These are phyloP conservation scores for Neoaliturus tenellus DNA, from an alignment of 2,888 invertebrate species.

Conservation along the genomic window DNA sequence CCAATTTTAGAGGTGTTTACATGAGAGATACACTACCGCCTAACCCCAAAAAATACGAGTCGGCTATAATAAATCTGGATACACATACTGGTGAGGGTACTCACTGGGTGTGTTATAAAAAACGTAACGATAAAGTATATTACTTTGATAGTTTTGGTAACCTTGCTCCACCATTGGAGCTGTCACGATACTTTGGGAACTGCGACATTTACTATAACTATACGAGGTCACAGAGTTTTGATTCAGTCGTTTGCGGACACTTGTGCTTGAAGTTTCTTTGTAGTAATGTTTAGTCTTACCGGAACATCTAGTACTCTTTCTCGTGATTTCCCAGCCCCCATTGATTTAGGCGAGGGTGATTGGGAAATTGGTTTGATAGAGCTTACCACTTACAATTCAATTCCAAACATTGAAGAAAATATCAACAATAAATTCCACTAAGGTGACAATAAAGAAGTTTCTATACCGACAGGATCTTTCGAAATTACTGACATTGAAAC, in stretches of 20 bases:
- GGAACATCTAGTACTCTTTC: slow-evolving; percentile 53
- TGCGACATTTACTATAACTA: slow-evolving; percentile 54
- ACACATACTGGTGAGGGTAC: slow-evolving; percentile 65
- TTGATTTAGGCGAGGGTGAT: background rate
- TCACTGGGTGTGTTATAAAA: slow-evolving; percentile 70
- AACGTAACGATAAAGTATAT: slow-evolving; percentile 66
- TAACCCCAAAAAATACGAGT: slow-evolving; percentile 65
- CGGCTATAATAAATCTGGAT: slow-evolving; percentile 69
- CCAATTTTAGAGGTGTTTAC: slow-evolving; percentile 69
- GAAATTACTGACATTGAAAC: slow-evolving; percentile 8
- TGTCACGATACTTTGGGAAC: slow-evolving; percentile 53
- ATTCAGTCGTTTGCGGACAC: slow-evolving; percentile 59
- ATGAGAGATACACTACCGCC: slow-evolving; percentile 70
- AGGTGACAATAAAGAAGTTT: background rate
- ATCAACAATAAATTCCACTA: background rate
- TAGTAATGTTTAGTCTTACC: slow-evolving; percentile 65
- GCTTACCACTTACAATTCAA: background rate
- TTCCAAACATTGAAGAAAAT: background rate
- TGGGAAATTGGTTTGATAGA: background rate
- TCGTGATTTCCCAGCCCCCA: background rate
- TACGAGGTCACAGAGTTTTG: slow-evolving; percentile 41
- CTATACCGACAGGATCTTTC: background rate
- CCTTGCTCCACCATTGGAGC: slow-evolving; percentile 66
- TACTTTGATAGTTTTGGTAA: slow-evolving; percentile 71
- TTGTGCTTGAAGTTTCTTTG: slow-evolving; percentile 58